Evolutionary conservation across 1,140 invertebrate genomes (phyloP).

Genomic region (Mactra quadrangularis): DNA sequence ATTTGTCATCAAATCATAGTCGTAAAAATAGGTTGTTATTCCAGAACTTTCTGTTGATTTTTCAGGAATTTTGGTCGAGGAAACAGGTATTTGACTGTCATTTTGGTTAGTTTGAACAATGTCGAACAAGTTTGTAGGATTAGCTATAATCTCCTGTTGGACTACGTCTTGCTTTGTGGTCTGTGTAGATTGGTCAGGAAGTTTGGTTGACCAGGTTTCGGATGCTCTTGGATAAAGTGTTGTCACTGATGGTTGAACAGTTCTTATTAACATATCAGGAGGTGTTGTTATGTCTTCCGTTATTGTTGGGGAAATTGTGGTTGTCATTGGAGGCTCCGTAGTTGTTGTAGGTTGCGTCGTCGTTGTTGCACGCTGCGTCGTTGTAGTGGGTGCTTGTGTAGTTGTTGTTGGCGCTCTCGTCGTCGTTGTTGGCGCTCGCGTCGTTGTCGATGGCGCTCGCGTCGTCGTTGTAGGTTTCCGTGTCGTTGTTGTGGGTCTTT

Average conservation of each 20-base stretch:
- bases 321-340: background rate
- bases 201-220: background rate
- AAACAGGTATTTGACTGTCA: background rate
- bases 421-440: background rate
- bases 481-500: background rate
- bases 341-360: conserved; percentile 4
- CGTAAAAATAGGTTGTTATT: conserved; percentile 7
- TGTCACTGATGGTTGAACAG: background rate
- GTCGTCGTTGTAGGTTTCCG: background rate
- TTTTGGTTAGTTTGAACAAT: background rate
- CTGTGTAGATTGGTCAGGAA: background rate
- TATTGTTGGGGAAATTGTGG: background rate
- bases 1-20: background rate
- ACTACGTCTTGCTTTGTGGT: background rate
- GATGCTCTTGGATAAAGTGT: background rate
- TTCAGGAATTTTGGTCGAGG: conserved; percentile 7
- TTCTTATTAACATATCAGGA: background rate
- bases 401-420: background rate
- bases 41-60: background rate
- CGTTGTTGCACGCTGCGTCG: background rate
- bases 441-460: background rate
- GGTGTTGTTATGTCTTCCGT: background rate
- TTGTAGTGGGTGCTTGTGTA: conserved; percentile 2
- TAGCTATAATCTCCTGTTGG: too few relatives aligned
- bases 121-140: background rate